Conservation (phyloP, 2,888 invertebrate species). For the Drosophila anceps region DNA sequence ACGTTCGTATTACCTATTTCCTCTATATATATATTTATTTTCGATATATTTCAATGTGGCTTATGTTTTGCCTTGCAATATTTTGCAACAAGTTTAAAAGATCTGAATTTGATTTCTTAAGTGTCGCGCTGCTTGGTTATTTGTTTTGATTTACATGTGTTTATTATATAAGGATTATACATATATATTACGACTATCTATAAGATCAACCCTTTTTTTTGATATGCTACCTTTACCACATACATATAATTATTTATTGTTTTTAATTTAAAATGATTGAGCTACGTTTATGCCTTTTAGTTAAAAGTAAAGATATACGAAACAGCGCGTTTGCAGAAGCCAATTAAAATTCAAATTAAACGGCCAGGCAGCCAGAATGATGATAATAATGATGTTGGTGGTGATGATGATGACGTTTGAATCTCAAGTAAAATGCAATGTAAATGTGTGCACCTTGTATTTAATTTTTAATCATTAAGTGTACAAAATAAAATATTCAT, state of each 20-base stretch:
- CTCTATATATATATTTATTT: conserved; percentile 1
- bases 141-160: conserved; percentile 73
- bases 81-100: conserved; percentile 6
- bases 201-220: conserved; percentile 13
- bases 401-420: conserved; percentile 37
- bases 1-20: conserved; percentile 14
- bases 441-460: conserved; percentile 77
- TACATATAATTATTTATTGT: conserved; percentile 20
- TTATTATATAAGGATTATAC: conserved; percentile 25
- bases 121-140: conserved; percentile 69
- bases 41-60: conserved; percentile 9
- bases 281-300: conserved; percentile 66
- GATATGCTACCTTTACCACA: conserved; percentile 25
- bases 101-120: conserved; percentile 31
- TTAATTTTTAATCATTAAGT: conserved; percentile 68
- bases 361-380: conserved; percentile 29
- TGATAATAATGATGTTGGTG: conserved; percentile 24
- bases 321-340: conserved; percentile 69
- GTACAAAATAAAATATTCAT: conserved; percentile 66
- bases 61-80: neutral
- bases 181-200: conserved; percentile 10
- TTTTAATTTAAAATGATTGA: conserved; percentile 57
- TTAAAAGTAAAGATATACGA: conserved; percentile 75
- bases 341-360: conserved; percentile 59
- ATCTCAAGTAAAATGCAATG: conserved; percentile 70